Percentiles rank a stretch among this genome's conserved stretches.
Evolutionary conservation across 2,113 vertebrate genomes (phyloP).

Genomic region (Glaucomys volans): DNA sequence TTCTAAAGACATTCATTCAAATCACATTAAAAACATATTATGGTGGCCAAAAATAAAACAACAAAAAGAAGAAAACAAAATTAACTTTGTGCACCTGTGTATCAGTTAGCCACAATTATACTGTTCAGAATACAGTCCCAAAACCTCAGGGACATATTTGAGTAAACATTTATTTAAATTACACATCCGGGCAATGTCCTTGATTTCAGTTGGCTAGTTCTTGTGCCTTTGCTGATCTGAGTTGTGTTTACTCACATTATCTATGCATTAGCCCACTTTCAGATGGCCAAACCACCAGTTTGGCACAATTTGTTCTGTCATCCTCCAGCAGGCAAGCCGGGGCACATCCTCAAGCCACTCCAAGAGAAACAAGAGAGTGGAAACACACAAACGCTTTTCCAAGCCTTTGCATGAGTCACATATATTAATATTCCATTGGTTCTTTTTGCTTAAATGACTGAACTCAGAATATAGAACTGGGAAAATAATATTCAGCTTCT

Average conservation of each 20-base stretch:
- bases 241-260: neutral
- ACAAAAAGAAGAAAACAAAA: neutral
- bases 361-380: neutral
- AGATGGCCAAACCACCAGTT: neutral
- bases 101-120: neutral
- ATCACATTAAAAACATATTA: neutral
- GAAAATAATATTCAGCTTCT: neutral
- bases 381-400: neutral
- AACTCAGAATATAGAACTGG: neutral
- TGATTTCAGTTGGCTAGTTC: neutral
- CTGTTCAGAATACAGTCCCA: neutral
- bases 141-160: neutral
- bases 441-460: neutral
- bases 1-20: neutral
- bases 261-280: neutral
- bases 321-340: neutral
- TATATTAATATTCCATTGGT: neutral
- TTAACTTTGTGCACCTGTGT: neutral
- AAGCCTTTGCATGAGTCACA: neutral
- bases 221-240: neutral
- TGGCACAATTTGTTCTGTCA: neutral
- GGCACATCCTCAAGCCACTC: neutral
- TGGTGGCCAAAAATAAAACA: neutral
- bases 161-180: neutral
- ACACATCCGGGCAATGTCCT: neutral